Conservation (phyloP, 2,113 vertebrate species). For the Haemorhous mexicanus region DNA sequence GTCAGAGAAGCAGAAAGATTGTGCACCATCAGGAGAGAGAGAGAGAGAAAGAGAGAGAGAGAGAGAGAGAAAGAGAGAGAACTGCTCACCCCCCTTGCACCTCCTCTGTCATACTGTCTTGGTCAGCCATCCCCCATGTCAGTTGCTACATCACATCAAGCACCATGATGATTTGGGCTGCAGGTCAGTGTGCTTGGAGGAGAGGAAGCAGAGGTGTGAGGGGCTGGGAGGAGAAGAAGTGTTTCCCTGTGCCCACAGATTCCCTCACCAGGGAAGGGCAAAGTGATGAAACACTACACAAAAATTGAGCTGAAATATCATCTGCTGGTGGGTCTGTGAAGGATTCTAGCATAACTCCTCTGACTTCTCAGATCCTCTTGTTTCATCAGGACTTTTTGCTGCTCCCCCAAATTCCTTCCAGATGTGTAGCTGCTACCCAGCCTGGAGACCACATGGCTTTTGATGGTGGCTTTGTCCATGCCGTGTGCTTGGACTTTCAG, state of each 20-base stretch:
- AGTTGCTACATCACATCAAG: constrained; percentile 30
- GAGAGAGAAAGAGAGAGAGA: neutral
- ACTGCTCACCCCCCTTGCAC: neutral
- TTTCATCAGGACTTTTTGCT: neutral
- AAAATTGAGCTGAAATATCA: neutral
- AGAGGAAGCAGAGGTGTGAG: neutral
- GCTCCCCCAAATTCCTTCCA: neutral
- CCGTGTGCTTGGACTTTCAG: neutral
- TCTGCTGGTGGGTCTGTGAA: neutral
- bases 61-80: neutral
- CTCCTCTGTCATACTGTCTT: neutral
- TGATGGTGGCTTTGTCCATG: constrained; percentile 36
- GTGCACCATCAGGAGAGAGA: neutral
- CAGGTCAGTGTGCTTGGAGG: neutral
- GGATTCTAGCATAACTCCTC: neutral
- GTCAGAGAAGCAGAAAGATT: neutral
- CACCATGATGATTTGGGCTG: neutral
- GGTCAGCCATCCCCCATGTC: neutral
- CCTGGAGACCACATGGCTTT: constrained; percentile 17
- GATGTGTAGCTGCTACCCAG: constrained; percentile 31
- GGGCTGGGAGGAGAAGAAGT: neutral
- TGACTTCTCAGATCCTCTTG: neutral
- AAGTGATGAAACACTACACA: neutral
- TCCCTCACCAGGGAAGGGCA: neutral
- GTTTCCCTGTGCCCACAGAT: neutral